phyloP scores from a whole-genome alignment of 2,797 vertebrate genomes.

The Threskiornis aethiopicus region DNA sequence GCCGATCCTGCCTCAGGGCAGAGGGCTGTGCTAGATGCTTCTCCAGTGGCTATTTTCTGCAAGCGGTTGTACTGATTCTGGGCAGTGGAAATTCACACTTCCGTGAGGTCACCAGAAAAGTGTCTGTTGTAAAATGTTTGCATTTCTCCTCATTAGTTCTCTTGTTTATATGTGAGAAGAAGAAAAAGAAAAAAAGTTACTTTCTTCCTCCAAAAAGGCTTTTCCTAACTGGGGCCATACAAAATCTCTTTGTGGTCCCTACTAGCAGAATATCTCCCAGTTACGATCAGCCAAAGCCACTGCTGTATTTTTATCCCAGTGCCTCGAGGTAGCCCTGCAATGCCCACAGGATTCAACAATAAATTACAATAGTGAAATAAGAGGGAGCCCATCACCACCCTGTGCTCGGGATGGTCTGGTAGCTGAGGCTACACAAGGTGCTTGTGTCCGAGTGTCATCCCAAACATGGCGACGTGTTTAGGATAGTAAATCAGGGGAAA shows the following conservation, averaged over 20 bases:
- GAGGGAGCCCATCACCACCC: background rate
- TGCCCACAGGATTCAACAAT: background rate
- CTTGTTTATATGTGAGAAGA: background rate
- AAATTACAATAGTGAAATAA: background rate
- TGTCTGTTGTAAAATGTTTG: background rate
- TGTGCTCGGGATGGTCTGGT: rapidly evolving
- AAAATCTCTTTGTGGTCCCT: background rate
- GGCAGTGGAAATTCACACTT: background rate
- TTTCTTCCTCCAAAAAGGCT: background rate
- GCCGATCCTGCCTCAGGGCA: background rate
- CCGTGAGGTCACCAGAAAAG: background rate
- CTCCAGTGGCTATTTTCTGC: background rate
- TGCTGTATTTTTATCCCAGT: background rate
- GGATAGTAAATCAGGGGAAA: background rate
- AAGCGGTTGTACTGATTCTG: background rate
- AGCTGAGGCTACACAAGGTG: background rate
- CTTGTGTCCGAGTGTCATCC: background rate
- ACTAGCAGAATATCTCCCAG: background rate
- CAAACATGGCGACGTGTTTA: rapidly evolving
- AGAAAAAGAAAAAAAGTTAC: background rate
- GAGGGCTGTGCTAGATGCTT: background rate
- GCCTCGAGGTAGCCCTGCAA: background rate
- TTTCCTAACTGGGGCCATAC: background rate
- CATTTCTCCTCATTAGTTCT: background rate
- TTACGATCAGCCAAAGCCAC: background rate